Percentiles rank a stretch among this genome's conserved stretches.
phyloP scores from a whole-genome alignment of 1,140 invertebrate species.

The Conus ventricosus region DNA sequence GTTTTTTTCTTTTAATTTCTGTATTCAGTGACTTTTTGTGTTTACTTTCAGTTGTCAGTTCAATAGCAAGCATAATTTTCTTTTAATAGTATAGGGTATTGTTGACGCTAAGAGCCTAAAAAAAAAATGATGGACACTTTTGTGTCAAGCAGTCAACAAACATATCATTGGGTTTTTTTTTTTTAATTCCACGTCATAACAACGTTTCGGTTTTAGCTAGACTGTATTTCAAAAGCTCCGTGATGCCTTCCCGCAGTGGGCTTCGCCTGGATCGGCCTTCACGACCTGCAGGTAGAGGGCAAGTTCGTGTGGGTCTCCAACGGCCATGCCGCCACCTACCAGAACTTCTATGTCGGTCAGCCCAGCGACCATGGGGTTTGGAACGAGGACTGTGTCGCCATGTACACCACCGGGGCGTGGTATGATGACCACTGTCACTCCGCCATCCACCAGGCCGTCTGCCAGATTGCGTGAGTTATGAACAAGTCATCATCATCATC shows the following conservation, averaged over 20 bases:
- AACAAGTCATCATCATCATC: background rate
- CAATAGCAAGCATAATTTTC: no score
- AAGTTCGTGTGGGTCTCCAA: background rate
- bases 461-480: background rate
- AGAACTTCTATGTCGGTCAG: background rate
- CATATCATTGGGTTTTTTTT: no score
- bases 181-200: no score
- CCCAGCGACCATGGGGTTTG: background rate
- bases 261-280: background rate
- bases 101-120: no score
- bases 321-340: background rate
- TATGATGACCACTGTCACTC: constrained; percentile 1
- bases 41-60: no score
- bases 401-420: background rate
- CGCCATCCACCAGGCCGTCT: background rate
- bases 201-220: no score
- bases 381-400: background rate
- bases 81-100: no score
- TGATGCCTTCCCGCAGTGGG: background rate
- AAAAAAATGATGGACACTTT: no score
- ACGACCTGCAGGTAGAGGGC: background rate
- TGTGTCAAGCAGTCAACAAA: no score
- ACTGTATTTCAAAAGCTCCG: no score
- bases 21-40: no score
- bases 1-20: no score